Base-by-base conservation (phyloP, 2,888 invertebrate species). In the Nemotelus nigrinus region DNA sequence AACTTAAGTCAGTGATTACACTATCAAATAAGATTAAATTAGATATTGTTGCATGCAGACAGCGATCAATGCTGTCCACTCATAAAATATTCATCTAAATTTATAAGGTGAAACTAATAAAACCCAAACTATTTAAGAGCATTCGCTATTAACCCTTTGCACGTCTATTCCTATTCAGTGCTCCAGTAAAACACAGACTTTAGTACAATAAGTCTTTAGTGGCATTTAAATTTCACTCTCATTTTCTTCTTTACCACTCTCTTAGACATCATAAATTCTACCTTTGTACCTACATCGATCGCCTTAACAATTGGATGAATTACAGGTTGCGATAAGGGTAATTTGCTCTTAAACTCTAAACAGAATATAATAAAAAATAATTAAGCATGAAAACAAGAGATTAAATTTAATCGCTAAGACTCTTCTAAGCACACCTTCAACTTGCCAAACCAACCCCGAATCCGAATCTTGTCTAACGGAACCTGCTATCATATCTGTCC, bases 351-450 rank as follows among this genome's bases (percentile, higher is more conserved):
- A 25, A 58, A 65, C 65, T 65, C 45, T 47, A 43, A 44, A 44
- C 45, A 65, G 45, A 45, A 65, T 65, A 44, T 65, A 43, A 65
- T 65, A 65, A 65, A 65, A 65, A 65, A 65, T 65, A 65, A 65
- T 65, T 65, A 65, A 65, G 65, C 65, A 45, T 65, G 65, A 65
- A 65, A 65, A 58, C 44, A 65, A 65, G 65, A 65, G 65, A 65
- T 65, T 65, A 65, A 65, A 65, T 45, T 65, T 65, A 44, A 65
- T 47, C 65, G 65, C 25, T 45, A 10, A 65, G 5, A 65, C 44
- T 44, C 65, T 41, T 65, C 65, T 47, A 44, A 5, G n/a, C 45
- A 45, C 65, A 65, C 41, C 43, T 45, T 65, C n/a, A 65, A 65
- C 3, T 10, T 53, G 25, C 25, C 65, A 2, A n/a, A n/a, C 45